phyloP scores from a whole-genome alignment of 2,888 invertebrate species.

The Litoditis marina region DNA sequence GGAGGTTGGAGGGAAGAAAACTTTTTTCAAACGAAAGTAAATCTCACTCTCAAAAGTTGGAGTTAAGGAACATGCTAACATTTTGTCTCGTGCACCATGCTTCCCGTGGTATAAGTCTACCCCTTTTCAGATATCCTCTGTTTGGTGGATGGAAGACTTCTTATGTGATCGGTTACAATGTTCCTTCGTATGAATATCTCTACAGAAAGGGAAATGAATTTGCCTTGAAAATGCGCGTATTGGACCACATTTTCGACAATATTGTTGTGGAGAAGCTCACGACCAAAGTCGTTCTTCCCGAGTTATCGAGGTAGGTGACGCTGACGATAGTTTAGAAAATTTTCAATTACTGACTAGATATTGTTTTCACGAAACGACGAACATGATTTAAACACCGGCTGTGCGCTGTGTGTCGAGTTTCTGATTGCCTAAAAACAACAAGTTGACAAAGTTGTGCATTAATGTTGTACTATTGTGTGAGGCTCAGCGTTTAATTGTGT shows the following conservation, averaged over 20 bases:
- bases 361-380: too few relatives aligned
- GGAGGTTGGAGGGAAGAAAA: too few relatives aligned
- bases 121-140: constrained; percentile 76
- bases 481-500: background rate
- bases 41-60: too few relatives aligned
- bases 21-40: too few relatives aligned
- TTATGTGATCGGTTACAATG: constrained; percentile 92
- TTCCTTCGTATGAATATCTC: constrained; percentile 93
- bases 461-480: background rate
- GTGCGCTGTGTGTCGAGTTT: too few relatives aligned
- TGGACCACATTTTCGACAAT: constrained; percentile 95
- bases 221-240: constrained; percentile 83
- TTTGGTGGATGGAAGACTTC: constrained; percentile 99
- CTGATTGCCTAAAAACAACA: too few relatives aligned
- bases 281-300: constrained; percentile 87
- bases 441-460: too few relatives aligned
- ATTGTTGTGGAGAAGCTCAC: constrained; percentile 86
- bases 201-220: constrained; percentile 71
- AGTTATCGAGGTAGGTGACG: constrained; percentile 70
- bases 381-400: too few relatives aligned
- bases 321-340: too few relatives aligned
- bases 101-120: background rate
- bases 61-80: too few relatives aligned
- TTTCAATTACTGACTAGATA: too few relatives aligned
- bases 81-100: too few relatives aligned